These are phyloP conservation scores for Temnothorax nylanderi DNA, from an alignment of 1,140 invertebrate genomes.

Conservation along the genomic window DNA sequence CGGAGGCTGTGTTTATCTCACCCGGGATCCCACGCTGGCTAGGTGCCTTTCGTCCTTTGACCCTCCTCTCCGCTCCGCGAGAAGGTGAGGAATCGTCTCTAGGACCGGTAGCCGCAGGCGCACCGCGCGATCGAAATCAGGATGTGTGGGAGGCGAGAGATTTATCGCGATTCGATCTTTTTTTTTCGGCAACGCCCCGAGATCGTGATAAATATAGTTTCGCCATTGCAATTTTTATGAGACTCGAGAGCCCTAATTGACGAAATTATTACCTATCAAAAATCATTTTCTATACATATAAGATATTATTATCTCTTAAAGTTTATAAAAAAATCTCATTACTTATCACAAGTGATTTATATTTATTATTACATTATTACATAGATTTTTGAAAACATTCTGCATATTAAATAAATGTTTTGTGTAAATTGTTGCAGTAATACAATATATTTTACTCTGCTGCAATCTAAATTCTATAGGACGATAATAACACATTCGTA, in stretches of 20 bases:
- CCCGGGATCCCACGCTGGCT: slow-evolving; percentile 73
- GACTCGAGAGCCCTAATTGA: neutral
- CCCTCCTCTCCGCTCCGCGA: slow-evolving; percentile 53
- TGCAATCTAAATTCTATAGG: neutral
- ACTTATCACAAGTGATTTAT: neutral
- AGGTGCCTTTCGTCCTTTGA: slow-evolving; percentile 75
- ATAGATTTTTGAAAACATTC: neutral
- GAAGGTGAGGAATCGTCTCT: slow-evolving; percentile 59
- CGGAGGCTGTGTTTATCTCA: slow-evolving; percentile 69
- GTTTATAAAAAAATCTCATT: neutral
- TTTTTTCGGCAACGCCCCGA: slow-evolving; percentile 18
- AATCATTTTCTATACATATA: neutral
- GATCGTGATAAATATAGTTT: neutral
- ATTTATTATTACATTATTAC: neutral
- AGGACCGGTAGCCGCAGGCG: slow-evolving; percentile 53
- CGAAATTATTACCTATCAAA: neutral
- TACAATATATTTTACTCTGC: neutral
- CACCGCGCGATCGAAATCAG: slow-evolving; percentile 67
- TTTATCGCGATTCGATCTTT: slow-evolving; percentile 70
- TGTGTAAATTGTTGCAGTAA: neutral
- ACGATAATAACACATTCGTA: slow-evolving; percentile 2
- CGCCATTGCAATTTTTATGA: slow-evolving; percentile 8
- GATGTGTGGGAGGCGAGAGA: slow-evolving; percentile 50
- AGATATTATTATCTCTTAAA: neutral
- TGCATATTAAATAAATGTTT: neutral